phyloP scores from a whole-genome alignment of 2,797 vertebrate species.

The Clamator glandarius region DNA sequence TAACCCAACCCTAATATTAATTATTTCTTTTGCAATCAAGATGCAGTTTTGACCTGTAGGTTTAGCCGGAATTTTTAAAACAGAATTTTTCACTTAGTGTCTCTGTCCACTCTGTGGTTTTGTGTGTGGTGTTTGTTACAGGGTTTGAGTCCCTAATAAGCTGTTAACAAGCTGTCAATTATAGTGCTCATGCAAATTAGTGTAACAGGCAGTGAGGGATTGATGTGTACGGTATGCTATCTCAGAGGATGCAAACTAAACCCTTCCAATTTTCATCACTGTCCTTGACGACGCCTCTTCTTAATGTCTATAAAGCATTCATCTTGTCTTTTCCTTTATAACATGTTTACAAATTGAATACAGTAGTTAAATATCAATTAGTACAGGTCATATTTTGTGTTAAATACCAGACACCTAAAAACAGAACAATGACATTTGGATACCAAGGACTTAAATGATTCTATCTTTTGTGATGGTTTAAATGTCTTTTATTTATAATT shows the following conservation, averaged over 20 bases:
- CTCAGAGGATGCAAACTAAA: conserved; percentile 59
- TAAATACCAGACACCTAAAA: conserved; percentile 62
- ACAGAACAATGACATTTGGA: conserved; percentile 49
- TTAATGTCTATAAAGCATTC: conserved; percentile 21
- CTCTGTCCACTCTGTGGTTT: conserved; percentile 49
- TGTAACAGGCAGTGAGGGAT: conserved; percentile 66
- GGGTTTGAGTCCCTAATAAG: conserved; percentile 75
- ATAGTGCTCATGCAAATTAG: conserved; percentile 72
- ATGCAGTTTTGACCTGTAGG: not conserved
- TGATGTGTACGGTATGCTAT: conserved; percentile 69
- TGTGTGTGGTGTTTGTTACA: conserved; percentile 60
- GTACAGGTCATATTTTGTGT: conserved; percentile 48
- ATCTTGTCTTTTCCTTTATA: conserved; percentile 34
- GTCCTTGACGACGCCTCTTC: conserved; percentile 25
- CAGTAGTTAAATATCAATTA: conserved; percentile 70
- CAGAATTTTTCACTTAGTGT: conserved; percentile 3
- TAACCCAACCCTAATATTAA: not conserved
- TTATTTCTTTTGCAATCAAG: not conserved
- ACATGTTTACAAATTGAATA: conserved; percentile 61
- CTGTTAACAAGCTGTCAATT: conserved; percentile 81
- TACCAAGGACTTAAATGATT: conserved; percentile 38
- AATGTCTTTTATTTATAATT: conserved; percentile 37
- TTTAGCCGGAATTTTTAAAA: conserved; percentile 40
- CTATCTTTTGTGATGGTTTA: conserved; percentile 7
- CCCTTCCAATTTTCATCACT: conserved; percentile 56